Percentiles rank a stretch among this genome's conserved stretches.
phyloP scores from a whole-genome alignment of 2,888 invertebrate species.

The Mythimna lalbum region DNA sequence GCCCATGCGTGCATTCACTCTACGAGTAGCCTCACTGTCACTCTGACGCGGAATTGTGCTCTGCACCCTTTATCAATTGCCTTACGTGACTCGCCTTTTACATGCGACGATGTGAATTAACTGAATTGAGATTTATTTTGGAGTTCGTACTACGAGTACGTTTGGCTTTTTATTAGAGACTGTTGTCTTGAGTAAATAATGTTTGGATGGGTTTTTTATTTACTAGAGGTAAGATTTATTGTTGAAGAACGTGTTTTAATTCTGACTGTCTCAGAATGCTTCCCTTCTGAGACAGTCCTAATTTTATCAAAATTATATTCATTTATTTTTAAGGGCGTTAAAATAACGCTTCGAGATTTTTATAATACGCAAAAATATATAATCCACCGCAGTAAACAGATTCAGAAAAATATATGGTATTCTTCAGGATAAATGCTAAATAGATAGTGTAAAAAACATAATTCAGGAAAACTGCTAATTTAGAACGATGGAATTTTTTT shows the following conservation, averaged over 20 bases:
- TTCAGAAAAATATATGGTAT: too few species aligned
- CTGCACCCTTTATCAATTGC: conserved; percentile 63
- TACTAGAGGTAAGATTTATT: conserved; percentile 16
- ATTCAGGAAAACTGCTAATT: too few species aligned
- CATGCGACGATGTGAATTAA: conserved; percentile 58
- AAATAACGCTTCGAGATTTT: too few species aligned
- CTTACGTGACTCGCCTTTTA: conserved; percentile 61
- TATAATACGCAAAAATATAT: too few species aligned
- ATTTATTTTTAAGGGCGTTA: background rate
- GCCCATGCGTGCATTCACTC: background rate
- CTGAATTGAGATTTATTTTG: conserved; percentile 58
- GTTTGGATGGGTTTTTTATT: conserved; percentile 31
- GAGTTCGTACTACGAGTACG: conserved; percentile 27
- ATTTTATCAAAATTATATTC: background rate
- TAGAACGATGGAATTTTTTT: too few species aligned
- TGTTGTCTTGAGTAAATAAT: conserved; percentile 39
- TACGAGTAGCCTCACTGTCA: conserved; percentile 43
- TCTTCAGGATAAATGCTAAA: too few species aligned
- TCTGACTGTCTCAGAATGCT: background rate
- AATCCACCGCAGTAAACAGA: too few species aligned
- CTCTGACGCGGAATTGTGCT: conserved; percentile 44
- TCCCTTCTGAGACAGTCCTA: too few species aligned
- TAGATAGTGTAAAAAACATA: too few species aligned
- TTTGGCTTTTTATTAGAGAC: conserved; percentile 45
- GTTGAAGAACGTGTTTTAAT: conserved; percentile 20